Evolutionary conservation across 92 coral and sea anemone species (phyloP).

Genomic region (Phenganax subtilis): DNA sequence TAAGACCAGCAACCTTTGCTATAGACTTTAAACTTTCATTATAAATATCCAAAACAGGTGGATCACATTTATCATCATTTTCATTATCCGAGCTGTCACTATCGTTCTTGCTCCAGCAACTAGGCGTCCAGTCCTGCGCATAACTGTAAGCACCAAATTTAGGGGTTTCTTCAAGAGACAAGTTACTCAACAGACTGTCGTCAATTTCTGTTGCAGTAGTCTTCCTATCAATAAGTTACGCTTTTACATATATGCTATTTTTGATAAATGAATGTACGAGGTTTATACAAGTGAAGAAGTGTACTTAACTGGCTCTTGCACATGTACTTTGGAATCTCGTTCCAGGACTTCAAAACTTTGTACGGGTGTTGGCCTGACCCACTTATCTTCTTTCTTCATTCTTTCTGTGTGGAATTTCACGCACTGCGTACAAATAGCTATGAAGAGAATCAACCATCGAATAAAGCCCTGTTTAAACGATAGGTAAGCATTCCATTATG

Average conservation of each 20-base stretch:
- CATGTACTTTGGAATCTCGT: neutral
- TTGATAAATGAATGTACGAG: no score
- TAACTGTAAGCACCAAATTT: neutral
- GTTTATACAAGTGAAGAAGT: neutral
- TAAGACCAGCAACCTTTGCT: neutral
- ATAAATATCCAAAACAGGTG: neutral
- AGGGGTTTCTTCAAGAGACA: neutral
- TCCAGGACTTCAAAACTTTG: neutral
- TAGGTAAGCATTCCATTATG: no score
- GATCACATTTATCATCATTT: neutral
- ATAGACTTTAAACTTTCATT: neutral
- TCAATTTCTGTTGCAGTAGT: neutral
- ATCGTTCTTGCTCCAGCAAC: neutral
- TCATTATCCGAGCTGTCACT: neutral
- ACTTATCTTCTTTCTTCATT: neutral
- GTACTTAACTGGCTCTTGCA: neutral
- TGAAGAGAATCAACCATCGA: neutral
- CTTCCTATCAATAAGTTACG: neutral
- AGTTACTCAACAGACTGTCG: neutral
- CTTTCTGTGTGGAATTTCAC: neutral
- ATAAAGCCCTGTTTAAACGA: no score
- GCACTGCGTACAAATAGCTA: neutral
- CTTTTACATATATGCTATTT: no score
- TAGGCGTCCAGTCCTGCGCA: neutral
- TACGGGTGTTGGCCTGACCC: neutral